phyloP scores from a whole-genome alignment of 2,113 vertebrate species.

The Natator depressus region DNA sequence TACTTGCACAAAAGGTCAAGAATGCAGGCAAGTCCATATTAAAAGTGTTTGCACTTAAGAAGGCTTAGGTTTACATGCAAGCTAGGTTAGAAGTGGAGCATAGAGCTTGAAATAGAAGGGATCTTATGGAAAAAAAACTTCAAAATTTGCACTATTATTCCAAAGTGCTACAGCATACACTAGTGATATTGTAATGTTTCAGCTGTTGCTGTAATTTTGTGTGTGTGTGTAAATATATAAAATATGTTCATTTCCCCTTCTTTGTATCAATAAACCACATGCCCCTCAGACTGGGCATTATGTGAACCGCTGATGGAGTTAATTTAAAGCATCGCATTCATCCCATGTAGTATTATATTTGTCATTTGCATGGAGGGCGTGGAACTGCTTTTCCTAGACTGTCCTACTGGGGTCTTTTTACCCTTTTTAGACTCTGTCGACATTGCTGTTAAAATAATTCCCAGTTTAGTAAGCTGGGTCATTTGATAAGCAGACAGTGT shows the following conservation, averaged over 20 bases:
- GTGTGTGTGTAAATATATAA: neutral
- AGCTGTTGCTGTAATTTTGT: neutral
- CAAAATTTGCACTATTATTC: neutral
- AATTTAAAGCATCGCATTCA: neutral
- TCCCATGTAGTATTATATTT: neutral
- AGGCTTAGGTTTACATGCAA: rapidly evolving
- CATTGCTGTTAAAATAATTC: rapidly evolving
- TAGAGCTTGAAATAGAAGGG: neutral
- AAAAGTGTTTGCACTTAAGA: rapidly evolving
- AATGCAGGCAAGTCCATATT: rapidly evolving
- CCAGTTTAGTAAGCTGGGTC: rapidly evolving
- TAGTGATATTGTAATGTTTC: neutral
- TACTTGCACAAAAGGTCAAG: rapidly evolving
- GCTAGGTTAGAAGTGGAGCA: neutral
- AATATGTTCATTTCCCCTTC: neutral
- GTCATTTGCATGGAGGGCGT: neutral
- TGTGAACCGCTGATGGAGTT: neutral
- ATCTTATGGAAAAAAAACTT: neutral
- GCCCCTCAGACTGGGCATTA: neutral
- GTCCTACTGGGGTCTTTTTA: neutral
- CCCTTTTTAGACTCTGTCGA: neutral
- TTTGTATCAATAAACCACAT: neutral
- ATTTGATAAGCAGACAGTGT: neutral
- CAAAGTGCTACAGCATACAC: rapidly evolving
- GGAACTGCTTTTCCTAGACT: neutral